Evolutionary conservation across 1,140 invertebrate genomes (phyloP), one percentile per base, ranked within the genome.

Genomic region (Drosophila equinoxialis): DNA sequence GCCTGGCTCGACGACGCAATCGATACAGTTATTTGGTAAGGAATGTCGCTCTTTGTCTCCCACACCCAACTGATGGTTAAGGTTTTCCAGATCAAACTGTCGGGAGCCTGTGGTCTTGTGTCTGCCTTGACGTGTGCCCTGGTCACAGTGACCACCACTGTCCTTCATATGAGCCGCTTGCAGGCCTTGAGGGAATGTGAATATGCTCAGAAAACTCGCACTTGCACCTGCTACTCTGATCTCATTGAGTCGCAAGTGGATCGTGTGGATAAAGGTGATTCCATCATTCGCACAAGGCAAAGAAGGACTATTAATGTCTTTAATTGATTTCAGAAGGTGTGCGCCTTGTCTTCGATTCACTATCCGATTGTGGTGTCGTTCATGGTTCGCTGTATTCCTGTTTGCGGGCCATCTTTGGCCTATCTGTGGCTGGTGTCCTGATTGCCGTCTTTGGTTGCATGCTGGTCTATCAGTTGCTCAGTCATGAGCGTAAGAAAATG

Each of bases 401-500:
- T 82, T 93, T 98, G 11, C 93, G 97, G 6, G 97, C 96, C 0
- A 95, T 98, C 71, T 98, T 98, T 93, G 97, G 97, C 1, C 94
- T 98, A 13, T 97, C 97, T 3, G 97, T 98, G 1, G 95, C 96
- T 73, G 97, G 97, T 5, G 97, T 98, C 51, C 93, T 98, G 1
- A 96, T 97, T 14, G 97, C 96, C 91, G 97, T 98, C 72, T 98
- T 97, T 92, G 97, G 96, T 33, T 97, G 96, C 87, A 98, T 98
- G 97, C 94, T 98, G 10, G 96, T 98, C 1, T 98, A 98, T 85
- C 97, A 98, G 87, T 92, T 98, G 20, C 92, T 97, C 14, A 86
- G 96, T 79, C 97, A 98, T 91, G 97, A 98, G 92, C 95, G 96
- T 68, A 98, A 98, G 92, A 98, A 98, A 92, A 97, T 97, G 95